phyloP scores from a whole-genome alignment of 2,797 vertebrate species.

The Alectoris magna region DNA sequence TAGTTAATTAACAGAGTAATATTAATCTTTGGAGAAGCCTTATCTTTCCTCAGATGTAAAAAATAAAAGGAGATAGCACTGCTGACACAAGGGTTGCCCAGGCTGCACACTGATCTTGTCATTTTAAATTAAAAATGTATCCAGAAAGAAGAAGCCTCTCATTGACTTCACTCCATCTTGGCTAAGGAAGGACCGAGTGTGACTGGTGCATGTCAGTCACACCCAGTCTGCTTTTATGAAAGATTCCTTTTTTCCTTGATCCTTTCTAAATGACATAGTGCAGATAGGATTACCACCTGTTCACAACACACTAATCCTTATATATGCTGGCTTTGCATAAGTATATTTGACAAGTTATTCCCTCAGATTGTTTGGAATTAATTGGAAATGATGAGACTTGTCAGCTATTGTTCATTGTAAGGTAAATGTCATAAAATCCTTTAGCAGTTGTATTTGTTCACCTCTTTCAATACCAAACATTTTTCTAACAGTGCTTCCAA shows the following conservation, averaged over 20 bases:
- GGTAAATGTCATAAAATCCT: background rate
- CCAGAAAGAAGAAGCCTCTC: background rate
- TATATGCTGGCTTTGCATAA: background rate
- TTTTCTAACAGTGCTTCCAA: background rate
- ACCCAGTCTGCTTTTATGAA: background rate
- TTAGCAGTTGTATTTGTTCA: background rate
- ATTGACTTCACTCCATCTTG: background rate
- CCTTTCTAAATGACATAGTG: background rate
- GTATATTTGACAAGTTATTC: background rate
- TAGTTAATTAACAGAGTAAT: slow-evolving; percentile 55
- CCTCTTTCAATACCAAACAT: background rate
- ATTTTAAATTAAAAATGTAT: background rate
- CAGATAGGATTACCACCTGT: background rate
- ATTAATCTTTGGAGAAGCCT: slow-evolving; percentile 20
- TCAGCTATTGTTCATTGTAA: background rate
- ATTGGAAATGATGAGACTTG: background rate
- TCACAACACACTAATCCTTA: background rate
- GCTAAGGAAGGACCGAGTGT: background rate
- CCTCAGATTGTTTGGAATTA: background rate
- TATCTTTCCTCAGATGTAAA: slow-evolving; percentile 1
- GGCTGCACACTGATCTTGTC: background rate
- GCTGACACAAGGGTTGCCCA: background rate
- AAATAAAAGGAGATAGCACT: background rate
- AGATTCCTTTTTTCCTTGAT: background rate
- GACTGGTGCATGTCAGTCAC: background rate